These are phyloP conservation scores for Tanaodytes sp. DNA, from an alignment of 2,888 invertebrate genomes.

Conservation along the genomic window DNA sequence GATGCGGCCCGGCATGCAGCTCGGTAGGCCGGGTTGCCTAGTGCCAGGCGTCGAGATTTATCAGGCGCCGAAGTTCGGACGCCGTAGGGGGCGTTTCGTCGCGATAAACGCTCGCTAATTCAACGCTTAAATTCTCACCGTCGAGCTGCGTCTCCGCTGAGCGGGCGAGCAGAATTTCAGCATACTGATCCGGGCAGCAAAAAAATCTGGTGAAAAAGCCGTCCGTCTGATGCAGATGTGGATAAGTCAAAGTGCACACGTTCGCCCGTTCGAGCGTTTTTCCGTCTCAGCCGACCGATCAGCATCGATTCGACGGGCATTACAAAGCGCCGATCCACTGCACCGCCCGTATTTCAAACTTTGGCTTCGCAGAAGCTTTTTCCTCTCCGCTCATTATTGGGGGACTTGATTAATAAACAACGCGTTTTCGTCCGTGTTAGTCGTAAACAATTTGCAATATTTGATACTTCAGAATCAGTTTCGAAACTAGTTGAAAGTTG, in stretches of 20 bases:
- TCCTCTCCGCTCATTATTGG: constrained; percentile 18
- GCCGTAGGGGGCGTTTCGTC: constrained; percentile 21
- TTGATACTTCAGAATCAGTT: too few species aligned
- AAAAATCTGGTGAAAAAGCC: constrained; percentile 23
- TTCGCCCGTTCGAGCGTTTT: constrained; percentile 22
- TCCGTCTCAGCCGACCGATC: constrained; percentile 6
- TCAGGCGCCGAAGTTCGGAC: constrained; percentile 26
- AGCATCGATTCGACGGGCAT: constrained; percentile 25
- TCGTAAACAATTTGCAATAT: too few species aligned
- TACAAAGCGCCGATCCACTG: constrained; percentile 30
- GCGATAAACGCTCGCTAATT: constrained; percentile 53
- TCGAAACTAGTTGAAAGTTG: too few species aligned
- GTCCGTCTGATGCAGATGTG: constrained; percentile 48
- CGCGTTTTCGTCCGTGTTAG: too few species aligned
- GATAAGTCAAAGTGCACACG: constrained; percentile 28
- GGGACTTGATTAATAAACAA: too few species aligned
- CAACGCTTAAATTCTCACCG: constrained; percentile 66
- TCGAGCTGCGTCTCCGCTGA: constrained; percentile 74
- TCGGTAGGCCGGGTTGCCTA: constrained; percentile 53
- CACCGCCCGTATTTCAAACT: constrained; percentile 5
- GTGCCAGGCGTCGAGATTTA: constrained; percentile 50
- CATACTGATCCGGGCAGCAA: constrained; percentile 68
- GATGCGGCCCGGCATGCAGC: constrained; percentile 41
- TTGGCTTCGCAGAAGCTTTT: neutral
- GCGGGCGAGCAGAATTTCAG: constrained; percentile 78